phyloP scores from a whole-genome alignment of 2,113 vertebrate genomes.

The Heterotis niloticus region DNA sequence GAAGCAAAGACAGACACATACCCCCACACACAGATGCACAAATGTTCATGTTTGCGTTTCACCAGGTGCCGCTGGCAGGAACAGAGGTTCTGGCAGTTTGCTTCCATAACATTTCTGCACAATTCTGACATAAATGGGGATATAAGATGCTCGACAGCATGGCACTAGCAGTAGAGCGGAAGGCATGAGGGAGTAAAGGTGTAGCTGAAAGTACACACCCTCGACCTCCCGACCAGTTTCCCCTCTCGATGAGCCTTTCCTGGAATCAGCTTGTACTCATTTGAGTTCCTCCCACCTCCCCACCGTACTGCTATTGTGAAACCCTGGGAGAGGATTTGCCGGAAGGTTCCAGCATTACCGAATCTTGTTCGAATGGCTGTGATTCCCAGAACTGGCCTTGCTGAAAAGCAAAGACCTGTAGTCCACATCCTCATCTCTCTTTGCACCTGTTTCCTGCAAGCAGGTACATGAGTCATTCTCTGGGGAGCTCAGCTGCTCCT shows the following conservation, averaged over 20 bases:
- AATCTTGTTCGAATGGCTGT: too few relatives aligned
- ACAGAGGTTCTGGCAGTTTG: background rate
- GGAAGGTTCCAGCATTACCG: too few relatives aligned
- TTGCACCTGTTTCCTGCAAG: too few relatives aligned
- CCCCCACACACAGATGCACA: background rate
- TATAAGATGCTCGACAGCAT: background rate
- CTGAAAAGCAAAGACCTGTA: too few relatives aligned
- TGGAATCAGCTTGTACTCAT: too few relatives aligned
- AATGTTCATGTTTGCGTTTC: background rate
- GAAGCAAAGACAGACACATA: background rate
- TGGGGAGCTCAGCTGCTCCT: background rate
- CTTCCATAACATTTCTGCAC: background rate
- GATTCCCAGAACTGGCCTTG: too few relatives aligned
- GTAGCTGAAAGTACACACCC: background rate
- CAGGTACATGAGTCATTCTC: background rate
- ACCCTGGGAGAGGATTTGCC: too few relatives aligned
- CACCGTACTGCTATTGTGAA: too few relatives aligned
- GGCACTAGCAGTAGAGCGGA: background rate
- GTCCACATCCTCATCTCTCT: too few relatives aligned
- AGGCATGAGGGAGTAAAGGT: background rate
- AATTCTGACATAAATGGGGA: background rate
- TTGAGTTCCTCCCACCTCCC: too few relatives aligned
- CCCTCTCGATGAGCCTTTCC: too few relatives aligned
- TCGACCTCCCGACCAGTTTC: background rate
- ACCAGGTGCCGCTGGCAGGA: background rate